phyloP scores from a whole-genome alignment of 1,140 invertebrate genomes.

The Lucilia sericata region DNA sequence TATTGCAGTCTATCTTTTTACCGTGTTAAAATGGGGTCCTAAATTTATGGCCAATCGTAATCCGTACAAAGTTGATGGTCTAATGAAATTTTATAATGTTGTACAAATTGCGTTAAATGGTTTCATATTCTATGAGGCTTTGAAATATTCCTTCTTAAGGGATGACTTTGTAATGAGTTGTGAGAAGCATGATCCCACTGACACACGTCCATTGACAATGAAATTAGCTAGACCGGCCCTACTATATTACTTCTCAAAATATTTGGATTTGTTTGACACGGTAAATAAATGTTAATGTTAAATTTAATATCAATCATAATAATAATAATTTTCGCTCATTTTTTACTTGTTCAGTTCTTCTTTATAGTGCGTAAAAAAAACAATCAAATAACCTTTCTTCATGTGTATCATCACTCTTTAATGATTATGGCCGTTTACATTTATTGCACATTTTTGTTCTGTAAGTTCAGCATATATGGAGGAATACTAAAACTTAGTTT shows the following conservation, averaged over 20 bases:
- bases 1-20: background rate
- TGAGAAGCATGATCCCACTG: background rate
- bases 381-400: conserved; percentile 32
- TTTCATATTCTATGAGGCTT: background rate
- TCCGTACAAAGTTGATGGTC: background rate
- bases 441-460: background rate
- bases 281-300: background rate
- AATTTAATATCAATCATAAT: background rate
- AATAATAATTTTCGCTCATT: background rate
- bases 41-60: conserved; percentile 14
- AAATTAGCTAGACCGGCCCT: background rate
- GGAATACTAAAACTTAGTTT: background rate
- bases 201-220: background rate
- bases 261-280: conserved; percentile 22
- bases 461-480: background rate
- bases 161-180: background rate
- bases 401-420: conserved; percentile 30
- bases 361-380: conserved; percentile 20
- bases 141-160: background rate
- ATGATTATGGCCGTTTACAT: background rate
- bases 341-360: background rate
- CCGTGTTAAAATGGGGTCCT: background rate
- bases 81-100: conserved; percentile 8
- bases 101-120: conserved; percentile 12
- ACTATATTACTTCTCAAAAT: background rate